phyloP scores from a whole-genome alignment of 2,113 vertebrate genomes.

The Penelope pileata region DNA sequence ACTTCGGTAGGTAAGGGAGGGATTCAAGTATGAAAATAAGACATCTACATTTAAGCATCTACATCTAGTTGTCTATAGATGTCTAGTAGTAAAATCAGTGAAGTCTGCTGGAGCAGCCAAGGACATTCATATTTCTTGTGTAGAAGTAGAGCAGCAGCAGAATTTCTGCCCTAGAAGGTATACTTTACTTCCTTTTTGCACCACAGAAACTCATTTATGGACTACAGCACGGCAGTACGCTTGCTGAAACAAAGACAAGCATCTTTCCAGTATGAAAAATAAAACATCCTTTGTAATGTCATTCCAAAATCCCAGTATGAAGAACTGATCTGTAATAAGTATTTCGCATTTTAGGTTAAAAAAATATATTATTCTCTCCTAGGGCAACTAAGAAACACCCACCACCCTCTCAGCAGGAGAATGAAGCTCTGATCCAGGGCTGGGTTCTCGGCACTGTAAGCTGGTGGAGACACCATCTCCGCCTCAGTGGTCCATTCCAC shows the following conservation, averaged over 20 bases:
- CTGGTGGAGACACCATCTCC: background rate
- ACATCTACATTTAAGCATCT: background rate
- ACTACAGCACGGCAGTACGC: background rate
- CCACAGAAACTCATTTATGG: background rate
- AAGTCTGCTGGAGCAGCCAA: background rate
- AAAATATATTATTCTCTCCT: background rate
- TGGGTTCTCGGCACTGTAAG: too few relatives aligned
- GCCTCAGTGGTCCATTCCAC: background rate
- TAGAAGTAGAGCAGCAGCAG: background rate
- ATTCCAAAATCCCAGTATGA: background rate
- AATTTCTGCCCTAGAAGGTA: background rate
- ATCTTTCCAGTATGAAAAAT: background rate
- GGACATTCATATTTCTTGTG: background rate
- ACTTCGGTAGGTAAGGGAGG: background rate
- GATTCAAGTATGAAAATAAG: background rate
- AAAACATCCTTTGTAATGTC: background rate
- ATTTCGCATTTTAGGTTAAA: background rate
- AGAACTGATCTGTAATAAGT: background rate
- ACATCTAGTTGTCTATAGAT: background rate
- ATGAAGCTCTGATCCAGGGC: background rate
- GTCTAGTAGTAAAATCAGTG: background rate
- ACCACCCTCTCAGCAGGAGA: background rate
- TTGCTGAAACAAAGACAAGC: background rate
- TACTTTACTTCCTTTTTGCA: background rate
- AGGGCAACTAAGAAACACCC: fast-evolving